Evolutionary conservation across 1,140 invertebrate species (phyloP), one percentile per base, ranked within the genome.

Genomic region (Holotrichia oblita): DNA sequence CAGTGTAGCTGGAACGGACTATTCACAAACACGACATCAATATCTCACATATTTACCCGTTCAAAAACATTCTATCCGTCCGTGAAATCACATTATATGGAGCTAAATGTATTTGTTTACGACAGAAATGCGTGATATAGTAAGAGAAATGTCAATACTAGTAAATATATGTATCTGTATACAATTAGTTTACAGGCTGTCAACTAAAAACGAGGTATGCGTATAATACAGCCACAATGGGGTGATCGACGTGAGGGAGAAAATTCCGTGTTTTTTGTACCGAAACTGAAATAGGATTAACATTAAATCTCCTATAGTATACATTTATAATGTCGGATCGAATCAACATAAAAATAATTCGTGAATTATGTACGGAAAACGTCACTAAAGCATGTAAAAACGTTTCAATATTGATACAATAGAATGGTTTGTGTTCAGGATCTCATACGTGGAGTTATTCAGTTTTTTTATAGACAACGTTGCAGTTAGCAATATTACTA

Each of bases 71-170:
- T 17, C 48, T 17, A 55, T 55, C 48, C 48, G 48, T 55, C 48
- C 48, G 48, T 55, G 17, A 55, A 55, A 55, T 55, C 48, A 17
- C 48, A 55, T 55, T 55, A 55, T 55, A 55, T 55, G 14, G 14
- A 17, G 7, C 48, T n/a, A 55, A 55, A 55, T 55, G 48, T 55
- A 55, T 55, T 55, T 55, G 48, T 55, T 55, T 55, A 55, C 48
- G 48, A 55, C 48, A 55, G 48, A 17, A 55, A 17, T n/a, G 48
- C 12, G 48, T 55, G 48, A 55, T 55, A 55, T 55, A 55, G 48
- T 55, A 55, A 55, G 12, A 14, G 48, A 55, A 55, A 55, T n/a
- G 48, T 55, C 48, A 55, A 55, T 55, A 55, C 17, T 17, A 4
- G 48, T 55, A 55, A 55, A 55, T 55, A 55, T 55, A 55, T n/a